phyloP scores from a whole-genome alignment of 2,113 vertebrate genomes.

The Dermatemys mawii region DNA sequence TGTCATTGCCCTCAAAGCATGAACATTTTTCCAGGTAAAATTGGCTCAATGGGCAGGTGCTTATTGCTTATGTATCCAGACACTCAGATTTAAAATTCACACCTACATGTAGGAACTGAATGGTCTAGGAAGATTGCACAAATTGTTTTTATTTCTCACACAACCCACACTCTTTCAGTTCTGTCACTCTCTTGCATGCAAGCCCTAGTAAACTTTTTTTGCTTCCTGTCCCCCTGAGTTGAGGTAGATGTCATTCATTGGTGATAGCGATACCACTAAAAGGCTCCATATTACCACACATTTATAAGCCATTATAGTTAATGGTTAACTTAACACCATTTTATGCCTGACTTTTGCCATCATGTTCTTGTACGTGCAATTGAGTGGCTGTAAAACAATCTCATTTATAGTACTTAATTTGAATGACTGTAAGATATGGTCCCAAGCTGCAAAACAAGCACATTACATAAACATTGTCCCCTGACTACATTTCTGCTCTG shows the following conservation, averaged over 20 bases:
- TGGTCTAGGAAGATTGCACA: slow-evolving; percentile 17
- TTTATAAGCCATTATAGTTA: slow-evolving; percentile 71
- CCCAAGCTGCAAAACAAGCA: neutral
- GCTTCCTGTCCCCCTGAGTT: slow-evolving; percentile 37
- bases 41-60: neutral
- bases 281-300: slow-evolving; percentile 43
- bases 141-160: neutral
- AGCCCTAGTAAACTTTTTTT: slow-evolving; percentile 32
- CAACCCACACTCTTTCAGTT: slow-evolving; percentile 1
- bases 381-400: slow-evolving; percentile 65
- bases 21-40: slow-evolving; percentile 26
- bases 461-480: neutral
- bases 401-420: slow-evolving; percentile 48
- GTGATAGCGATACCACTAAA: slow-evolving; percentile 24
- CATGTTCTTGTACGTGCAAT: slow-evolving; percentile 54
- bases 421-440: slow-evolving; percentile 19
- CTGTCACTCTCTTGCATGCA: slow-evolving; percentile 35
- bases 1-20: slow-evolving; percentile 42
- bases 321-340: slow-evolving; percentile 64
- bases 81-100: neutral
- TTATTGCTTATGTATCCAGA: neutral
- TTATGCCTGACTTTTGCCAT: slow-evolving; percentile 60
- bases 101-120: accelerated
- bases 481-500: neutral
- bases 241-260: slow-evolving; percentile 49